A percentile compares a stretch with the other conserved stretches of the same genome.
phyloP scores from a whole-genome alignment of 2,888 invertebrate species.

The Bombyx huttoni region DNA sequence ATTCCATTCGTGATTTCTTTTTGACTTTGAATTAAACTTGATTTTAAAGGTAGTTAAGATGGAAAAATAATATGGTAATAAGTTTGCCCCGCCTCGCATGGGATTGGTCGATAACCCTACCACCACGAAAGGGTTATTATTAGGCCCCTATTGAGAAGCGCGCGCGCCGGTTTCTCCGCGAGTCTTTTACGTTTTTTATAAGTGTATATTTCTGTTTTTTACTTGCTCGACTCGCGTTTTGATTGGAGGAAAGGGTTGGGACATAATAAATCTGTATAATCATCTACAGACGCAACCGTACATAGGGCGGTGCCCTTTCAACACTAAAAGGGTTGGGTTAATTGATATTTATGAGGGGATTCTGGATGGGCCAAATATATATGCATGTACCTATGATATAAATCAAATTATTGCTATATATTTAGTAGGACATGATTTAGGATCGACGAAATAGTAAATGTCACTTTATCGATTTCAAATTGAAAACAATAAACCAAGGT shows the following conservation, averaged over 20 bases:
- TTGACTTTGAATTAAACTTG: no score
- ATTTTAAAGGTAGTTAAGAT: not conserved
- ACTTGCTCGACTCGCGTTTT: constrained; percentile 28
- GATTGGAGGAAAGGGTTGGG: constrained; percentile 63
- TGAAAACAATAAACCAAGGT: no score
- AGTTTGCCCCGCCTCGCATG: constrained; percentile 46
- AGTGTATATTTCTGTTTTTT: constrained; percentile 44
- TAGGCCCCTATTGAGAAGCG: constrained; percentile 38
- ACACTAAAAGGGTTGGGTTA: constrained; percentile 51
- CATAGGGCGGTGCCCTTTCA: constrained; percentile 36
- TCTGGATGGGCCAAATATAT: constrained; percentile 30
- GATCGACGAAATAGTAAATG: no score
- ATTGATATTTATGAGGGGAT: constrained; percentile 33
- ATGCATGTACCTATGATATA: constrained; percentile 7
- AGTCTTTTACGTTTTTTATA: constrained; percentile 60
- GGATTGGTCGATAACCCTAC: constrained; percentile 63
- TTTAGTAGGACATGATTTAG: no score
- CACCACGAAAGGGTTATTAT: constrained; percentile 64
- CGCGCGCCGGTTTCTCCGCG: constrained; percentile 36
- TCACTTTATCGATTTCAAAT: no score
- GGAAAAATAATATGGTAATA: constrained; percentile 11
- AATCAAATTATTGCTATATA: not conserved
- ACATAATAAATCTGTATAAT: constrained; percentile 46
- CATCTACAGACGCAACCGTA: constrained; percentile 19
- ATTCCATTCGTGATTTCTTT: no score